phyloP scores from a whole-genome alignment of 2,888 invertebrate genomes.

The Melanchra persicariae region DNA sequence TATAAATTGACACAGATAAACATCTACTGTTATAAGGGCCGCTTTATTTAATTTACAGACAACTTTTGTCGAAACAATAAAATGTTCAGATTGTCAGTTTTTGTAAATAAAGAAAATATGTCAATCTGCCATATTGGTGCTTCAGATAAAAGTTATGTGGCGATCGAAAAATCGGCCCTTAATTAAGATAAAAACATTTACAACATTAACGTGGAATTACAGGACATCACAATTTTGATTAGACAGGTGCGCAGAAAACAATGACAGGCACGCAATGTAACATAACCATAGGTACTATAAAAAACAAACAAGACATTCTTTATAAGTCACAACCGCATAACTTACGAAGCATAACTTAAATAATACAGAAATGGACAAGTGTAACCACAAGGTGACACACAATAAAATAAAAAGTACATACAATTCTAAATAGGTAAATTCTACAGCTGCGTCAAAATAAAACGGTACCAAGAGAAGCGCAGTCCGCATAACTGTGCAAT shows the following conservation, averaged over 20 bases:
- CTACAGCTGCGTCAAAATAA: constrained; percentile 4
- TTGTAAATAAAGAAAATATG: background rate
- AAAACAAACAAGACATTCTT: background rate
- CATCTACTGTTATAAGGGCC: background rate
- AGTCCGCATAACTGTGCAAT: too few relatives aligned
- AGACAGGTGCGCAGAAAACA: background rate
- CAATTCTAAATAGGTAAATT: background rate
- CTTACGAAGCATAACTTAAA: background rate
- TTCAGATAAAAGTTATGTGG: background rate
- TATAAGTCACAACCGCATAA: background rate
- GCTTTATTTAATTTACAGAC: background rate
- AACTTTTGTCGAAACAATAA: background rate
- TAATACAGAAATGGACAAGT: background rate
- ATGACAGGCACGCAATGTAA: constrained; percentile 1
- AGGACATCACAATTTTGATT: constrained; percentile 3
- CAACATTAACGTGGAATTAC: background rate
- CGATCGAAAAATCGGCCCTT: background rate
- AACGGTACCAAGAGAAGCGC: constrained; percentile 4
- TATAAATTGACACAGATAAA: background rate
- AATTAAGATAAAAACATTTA: background rate
- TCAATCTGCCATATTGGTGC: background rate
- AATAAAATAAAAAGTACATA: constrained; percentile 5
- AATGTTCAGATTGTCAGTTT: background rate
- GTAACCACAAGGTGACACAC: background rate
- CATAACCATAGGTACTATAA: background rate